Conservation (phyloP, 1,140 invertebrate species). For the Olivierus martensii region DNA sequence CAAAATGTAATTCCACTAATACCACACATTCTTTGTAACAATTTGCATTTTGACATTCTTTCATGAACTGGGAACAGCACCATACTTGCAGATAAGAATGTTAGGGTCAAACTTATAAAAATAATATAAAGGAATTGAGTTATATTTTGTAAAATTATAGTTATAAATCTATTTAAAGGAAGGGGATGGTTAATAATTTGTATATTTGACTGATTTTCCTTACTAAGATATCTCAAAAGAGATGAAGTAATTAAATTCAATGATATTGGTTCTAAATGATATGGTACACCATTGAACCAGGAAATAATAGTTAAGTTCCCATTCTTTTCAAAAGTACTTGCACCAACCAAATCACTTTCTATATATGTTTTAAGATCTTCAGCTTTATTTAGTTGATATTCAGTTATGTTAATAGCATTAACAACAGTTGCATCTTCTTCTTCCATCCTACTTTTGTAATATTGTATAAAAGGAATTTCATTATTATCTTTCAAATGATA, state of each 20-base stretch:
- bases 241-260: slow-evolving; percentile 9
- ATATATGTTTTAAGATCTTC: slow-evolving; percentile 2
- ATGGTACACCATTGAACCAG: slow-evolving; percentile 18
- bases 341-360: slow-evolving; percentile 7
- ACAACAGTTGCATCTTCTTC: neutral
- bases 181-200: too few species aligned
- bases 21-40: slow-evolving; percentile 22
- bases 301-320: neutral
- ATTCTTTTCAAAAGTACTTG: neutral
- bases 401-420: neutral
- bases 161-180: too few species aligned
- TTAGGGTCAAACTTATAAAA: slow-evolving; percentile 18
- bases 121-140: neutral
- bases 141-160: too few species aligned
- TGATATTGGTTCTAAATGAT: slow-evolving; percentile 9
- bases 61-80: slow-evolving; percentile 20
- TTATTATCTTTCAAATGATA: neutral
- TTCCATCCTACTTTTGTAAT: neutral
- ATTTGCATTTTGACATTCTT: slow-evolving; percentile 16
- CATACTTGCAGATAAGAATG: slow-evolving; percentile 17
- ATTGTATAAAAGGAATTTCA: neutral
- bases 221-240: slow-evolving; percentile 3
- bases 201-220: too few species aligned
- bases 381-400: slow-evolving; percentile 5
- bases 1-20: slow-evolving; percentile 11